Evolutionary conservation across 2,797 vertebrate species (phyloP), one percentile per base, ranked within the genome.

Genomic region (Phrynocephalus vlangalii): DNA sequence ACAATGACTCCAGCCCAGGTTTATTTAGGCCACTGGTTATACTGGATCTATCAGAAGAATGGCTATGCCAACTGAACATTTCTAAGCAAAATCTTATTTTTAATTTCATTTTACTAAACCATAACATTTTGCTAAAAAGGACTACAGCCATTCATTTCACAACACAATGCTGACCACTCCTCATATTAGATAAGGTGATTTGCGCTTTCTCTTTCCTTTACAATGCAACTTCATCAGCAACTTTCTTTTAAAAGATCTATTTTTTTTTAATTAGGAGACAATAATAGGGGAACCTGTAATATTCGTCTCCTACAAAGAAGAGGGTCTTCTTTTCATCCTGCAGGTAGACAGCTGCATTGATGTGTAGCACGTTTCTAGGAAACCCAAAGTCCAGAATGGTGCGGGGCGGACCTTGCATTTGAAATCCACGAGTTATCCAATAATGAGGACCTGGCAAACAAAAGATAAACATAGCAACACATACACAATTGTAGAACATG

Each of bases 341-440:
- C 78, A 96, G 86, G 30, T 95, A 93, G 77, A 95, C 89, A 0
- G 93, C 93, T 15, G 92, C 94, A 63, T 95, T 92, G 75, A 93
- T 88, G 50, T 72, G 82, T 82, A 93, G 87, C 33, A 94, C 89
- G 0, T 84, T 87, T 75, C 91, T 88, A 26, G 92, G 93, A 86
- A 95, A 94, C 3, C 89, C 92, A 66, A 94, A 95, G 75, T 96
- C 95, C 86, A 95, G 92, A 78, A 95, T 95, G 24, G 85, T 91
- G 0, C 91, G 88, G 28, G 92, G 87, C 82, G 86, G 87, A 5
- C 91, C 94, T 70, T 90, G 94, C 10, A 71, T 95, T 80, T 95
- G 94, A 82, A 96, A 94, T 71, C 92, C 94, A 90, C 89, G 90
- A 66, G 91, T 95, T 88, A 92, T 44, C 92, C 94, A 94, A 22